Evolutionary conservation across 2,113 vertebrate species (phyloP), one percentile per base, ranked within the genome.

Genomic region (Neolamprologus sp.): DNA sequence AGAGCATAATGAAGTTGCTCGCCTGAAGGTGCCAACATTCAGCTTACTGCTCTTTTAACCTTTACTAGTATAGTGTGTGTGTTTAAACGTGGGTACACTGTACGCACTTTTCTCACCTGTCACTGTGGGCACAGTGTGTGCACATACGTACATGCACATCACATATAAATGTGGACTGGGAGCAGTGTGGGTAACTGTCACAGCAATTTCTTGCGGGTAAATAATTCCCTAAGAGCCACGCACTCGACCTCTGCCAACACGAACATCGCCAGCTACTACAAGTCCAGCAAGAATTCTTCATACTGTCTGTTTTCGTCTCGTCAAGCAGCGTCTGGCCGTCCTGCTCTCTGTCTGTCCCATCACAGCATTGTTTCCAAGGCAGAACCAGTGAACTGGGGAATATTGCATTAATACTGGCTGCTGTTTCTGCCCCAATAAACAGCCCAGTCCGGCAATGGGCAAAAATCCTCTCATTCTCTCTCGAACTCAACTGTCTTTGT

Each of bases 371-470:
- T 88, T 86, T 73, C 58, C 23, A 54, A 87, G 85, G 82, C 84
- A 68, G 68, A 93, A 45, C 45, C 81, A 91, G 84, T 87, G 35
- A 93, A 58, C 92, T 92, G 78, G 57, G 83, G 57, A 85, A 35
- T 87, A 92, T 91, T 85, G 60, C 49, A 47, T 84, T 91, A 87
- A 93, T 88, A 87, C 80, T 90, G 80, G 26, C 60, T 79, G 71
- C 33, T 49, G 80, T 78, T 94, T 95, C 91, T 90, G 90, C 90
- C 88, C 88, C 86, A 94, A 73, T 93, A 91, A 92, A 75, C 92
- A 82, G 45, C 19, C 58, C 55, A 84, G 55, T 86, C 26, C 75
- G 3, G 42, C 80, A 49, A 54, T 33, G 53, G 33, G 30, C 42
- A 78, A 81, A 60, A 3, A 42, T 51, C 49, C 53, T 82, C 26